Evolutionary conservation across 53 echinoderm and acorn worm species (phyloP).

Genomic region (Stichopus horrens): DNA sequence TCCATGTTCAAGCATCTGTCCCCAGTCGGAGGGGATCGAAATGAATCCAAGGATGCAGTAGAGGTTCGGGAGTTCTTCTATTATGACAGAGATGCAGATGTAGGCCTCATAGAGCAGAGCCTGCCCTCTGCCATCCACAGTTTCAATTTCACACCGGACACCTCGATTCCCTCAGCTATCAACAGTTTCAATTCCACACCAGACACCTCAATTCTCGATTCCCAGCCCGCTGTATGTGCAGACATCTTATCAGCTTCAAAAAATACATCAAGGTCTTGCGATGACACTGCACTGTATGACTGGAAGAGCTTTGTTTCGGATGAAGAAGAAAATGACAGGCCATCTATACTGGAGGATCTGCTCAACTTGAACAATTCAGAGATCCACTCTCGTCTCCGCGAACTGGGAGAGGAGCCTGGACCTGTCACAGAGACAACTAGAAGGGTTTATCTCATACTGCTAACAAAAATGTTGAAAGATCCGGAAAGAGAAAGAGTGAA

Average conservation of each 20-base stretch:
- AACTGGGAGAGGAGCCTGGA: constrained; percentile 75
- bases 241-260: neutral
- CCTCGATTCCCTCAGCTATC: constrained; percentile 60
- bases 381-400: constrained; percentile 52
- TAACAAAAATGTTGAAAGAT: constrained; percentile 49
- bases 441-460: constrained; percentile 72
- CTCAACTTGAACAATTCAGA: constrained; percentile 54
- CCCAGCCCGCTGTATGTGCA: neutral
- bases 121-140: constrained; percentile 59
- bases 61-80: constrained; percentile 52
- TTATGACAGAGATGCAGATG: constrained; percentile 61
- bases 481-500: constrained; percentile 14
- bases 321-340: constrained; percentile 16
- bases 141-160: constrained; percentile 16
- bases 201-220: neutral
- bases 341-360: constrained; percentile 50
- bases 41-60: neutral
- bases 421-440: constrained; percentile 86
- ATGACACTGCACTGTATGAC: constrained; percentile 80
- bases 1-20: constrained; percentile 33
- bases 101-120: constrained; percentile 63
- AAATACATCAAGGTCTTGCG: neutral
- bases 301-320: constrained; percentile 72
- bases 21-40: neutral
- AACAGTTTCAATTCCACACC: too few relatives aligned